phyloP scores from a whole-genome alignment of 2,797 vertebrate genomes.

The Sebastes aleutianus region DNA sequence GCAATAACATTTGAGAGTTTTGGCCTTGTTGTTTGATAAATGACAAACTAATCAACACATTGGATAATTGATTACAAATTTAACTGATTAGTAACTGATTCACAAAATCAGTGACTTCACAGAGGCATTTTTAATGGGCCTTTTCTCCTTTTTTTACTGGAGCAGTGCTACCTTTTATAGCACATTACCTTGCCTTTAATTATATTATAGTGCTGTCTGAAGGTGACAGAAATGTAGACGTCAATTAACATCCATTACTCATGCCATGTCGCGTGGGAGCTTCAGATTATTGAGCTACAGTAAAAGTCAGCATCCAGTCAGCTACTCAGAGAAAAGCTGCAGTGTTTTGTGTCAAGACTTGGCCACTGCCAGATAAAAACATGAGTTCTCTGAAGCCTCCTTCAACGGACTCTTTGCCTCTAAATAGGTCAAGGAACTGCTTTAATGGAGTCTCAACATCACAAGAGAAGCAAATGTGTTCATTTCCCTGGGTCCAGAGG shows the following conservation, averaged over 20 bases:
- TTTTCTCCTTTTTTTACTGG: neutral
- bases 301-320: neutral
- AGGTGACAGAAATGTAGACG: neutral
- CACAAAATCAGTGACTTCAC: neutral
- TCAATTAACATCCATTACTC: neutral
- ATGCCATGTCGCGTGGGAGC: neutral
- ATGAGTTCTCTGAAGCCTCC: neutral
- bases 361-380: conserved; percentile 4
- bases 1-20: neutral
- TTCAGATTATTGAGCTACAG: neutral
- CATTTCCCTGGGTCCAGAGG: conserved; percentile 23
- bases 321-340: neutral
- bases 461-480: conserved; percentile 36
- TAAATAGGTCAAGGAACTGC: conserved; percentile 21
- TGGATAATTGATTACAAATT: neutral
- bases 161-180: neutral
- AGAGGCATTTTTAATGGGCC: neutral
- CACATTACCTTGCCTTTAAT: neutral
- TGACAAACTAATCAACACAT: neutral
- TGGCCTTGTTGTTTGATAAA: neutral
- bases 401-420: neutral
- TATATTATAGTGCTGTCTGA: neutral
- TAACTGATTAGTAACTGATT: neutral
- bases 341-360: conserved; percentile 6
- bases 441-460: conserved; percentile 31